Conservation (phyloP, 53 echinoderm and acorn worm genomes). For the Mesocentrotus franciscanus region DNA sequence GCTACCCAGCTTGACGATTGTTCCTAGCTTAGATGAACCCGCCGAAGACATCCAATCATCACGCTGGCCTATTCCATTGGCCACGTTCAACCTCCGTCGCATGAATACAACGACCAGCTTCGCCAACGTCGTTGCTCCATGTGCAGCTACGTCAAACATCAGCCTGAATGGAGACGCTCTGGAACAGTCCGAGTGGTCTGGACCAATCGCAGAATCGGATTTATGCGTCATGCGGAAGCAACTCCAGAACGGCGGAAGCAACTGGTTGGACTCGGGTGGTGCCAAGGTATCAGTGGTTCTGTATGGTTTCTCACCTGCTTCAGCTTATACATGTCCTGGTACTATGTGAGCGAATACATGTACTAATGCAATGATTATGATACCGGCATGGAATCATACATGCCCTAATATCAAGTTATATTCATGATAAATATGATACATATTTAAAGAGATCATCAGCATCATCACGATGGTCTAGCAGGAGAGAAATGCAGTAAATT, state of each 20-base stretch:
- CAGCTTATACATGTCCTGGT: conserved; percentile 49
- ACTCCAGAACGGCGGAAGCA: background rate
- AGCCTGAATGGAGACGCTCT: conserved; percentile 12
- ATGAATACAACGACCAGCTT: conserved; percentile 31
- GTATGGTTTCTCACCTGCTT: conserved; percentile 50
- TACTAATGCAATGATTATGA: background rate
- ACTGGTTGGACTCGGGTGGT: background rate
- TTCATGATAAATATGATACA: no score
- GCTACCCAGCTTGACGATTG: conserved; percentile 38
- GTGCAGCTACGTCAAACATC: background rate
- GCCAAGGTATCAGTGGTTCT: conserved; percentile 46
- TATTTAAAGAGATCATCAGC: no score
- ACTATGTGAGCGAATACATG: background rate
- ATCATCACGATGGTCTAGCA: no score
- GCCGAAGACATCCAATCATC: background rate
- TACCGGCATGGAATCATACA: background rate
- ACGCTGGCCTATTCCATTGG: conserved; percentile 1
- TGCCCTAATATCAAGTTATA: no score
- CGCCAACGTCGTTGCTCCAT: conserved; percentile 48
- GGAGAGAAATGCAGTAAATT: no score
- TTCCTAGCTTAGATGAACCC: conserved; percentile 36
- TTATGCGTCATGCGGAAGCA: conserved; percentile 24
- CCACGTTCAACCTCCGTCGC: conserved; percentile 32
- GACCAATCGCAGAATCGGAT: background rate
- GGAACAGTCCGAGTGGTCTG: conserved; percentile 18